phyloP scores from a whole-genome alignment of 2,888 invertebrate genomes.

The Cataglyphis cursor region DNA sequence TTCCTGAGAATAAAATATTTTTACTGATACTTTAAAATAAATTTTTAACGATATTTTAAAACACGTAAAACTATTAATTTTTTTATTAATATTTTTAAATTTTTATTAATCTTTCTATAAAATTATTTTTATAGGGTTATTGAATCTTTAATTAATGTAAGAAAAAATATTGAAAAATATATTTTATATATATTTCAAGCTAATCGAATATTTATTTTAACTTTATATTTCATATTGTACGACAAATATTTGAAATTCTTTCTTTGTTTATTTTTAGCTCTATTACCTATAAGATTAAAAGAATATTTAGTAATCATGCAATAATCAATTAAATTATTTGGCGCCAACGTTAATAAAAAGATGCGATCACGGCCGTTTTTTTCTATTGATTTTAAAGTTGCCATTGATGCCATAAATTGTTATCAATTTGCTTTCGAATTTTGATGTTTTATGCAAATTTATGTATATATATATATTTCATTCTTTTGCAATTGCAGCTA shows the following conservation, averaged over 20 bases:
- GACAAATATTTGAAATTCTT: not conserved
- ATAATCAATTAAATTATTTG: not conserved
- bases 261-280: not conserved
- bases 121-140: not conserved
- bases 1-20: not conserved
- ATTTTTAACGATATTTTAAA: not conserved
- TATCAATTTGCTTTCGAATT: not conserved
- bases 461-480: not conserved
- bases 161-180: not conserved
- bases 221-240: not conserved
- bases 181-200: not conserved
- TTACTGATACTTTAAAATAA: not conserved
- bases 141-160: not conserved
- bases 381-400: slow-evolving; percentile 52
- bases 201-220: not conserved
- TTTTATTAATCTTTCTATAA: not conserved
- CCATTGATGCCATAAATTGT: slow-evolving; percentile 20
- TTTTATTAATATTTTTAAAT: not conserved
- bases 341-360: not conserved
- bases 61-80: not conserved
- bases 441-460: slow-evolving; percentile 2
- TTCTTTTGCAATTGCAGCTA: not conserved
- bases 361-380: not conserved
- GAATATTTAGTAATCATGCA: not conserved
- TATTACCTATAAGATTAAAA: not conserved